Base-by-base conservation (phyloP, 1,140 invertebrate genomes). In the Bombus superbus region DNA sequence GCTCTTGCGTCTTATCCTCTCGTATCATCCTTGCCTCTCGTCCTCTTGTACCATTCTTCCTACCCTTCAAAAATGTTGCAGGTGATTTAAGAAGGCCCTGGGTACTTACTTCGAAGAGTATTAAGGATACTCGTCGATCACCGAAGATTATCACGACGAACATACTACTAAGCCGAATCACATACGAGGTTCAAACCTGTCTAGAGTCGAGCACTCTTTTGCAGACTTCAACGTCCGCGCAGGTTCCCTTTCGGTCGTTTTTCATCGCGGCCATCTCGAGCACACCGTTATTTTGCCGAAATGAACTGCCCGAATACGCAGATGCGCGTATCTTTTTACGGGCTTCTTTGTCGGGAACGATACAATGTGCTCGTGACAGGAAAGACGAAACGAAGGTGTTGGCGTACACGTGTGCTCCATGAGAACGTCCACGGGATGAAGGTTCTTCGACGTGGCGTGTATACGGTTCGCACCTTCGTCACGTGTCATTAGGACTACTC, bases 241-340 rank as follows among this genome's bases (percentile, higher is more conserved):
- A 44, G 15, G 18, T 59, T 47, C n/a, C 25, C 10, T 10, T 4
- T 28, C 11, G 53, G 11, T 22, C 28, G 75, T 76, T 59, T 44
- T 25, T 15, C 64, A 35, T 38, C 44, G 40, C n/a, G 3, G 38
- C 18, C 53, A 73, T 44, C 18, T 57, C 62, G 25, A 35, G 57
- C n/a, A 22, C 25, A 89, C 87, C 87, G 87, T 89, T 89, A 89
- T 42, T 79, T 86, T 74, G 76, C 40, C 72, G 87, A 81, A 89
- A 86, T 81, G 71, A 89, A 86, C 59, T 32, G 75, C 18, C 35
- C 8, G 59, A n/a, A 44, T 88, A 38, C 78, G 18, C 18, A 40
- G 15, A 64, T 22, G 38, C 44, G 38, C 35, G 64, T 73, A 25
- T 62, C 68, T 78, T 71, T 82, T 71, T 86, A 88, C 66, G 62